These are phyloP conservation scores for Entomyzon cyanotis DNA, from an alignment of 2,113 vertebrate species.

Conservation along the genomic window DNA sequence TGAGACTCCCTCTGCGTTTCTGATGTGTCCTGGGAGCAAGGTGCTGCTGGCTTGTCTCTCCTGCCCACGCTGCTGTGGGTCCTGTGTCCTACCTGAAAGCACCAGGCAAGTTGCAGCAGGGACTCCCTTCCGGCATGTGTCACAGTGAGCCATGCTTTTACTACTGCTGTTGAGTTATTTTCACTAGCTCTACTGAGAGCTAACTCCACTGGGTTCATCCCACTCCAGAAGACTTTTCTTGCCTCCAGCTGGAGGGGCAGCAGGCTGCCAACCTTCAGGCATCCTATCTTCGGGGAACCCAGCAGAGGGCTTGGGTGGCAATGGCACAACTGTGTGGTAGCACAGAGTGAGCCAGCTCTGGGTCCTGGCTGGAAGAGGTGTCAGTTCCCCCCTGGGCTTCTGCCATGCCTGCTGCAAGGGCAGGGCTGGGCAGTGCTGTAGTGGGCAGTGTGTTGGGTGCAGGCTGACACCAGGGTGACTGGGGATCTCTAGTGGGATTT, in stretches of 20 bases:
- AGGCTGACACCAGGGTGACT: neutral
- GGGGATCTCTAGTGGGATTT: neutral
- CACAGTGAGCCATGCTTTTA: neutral
- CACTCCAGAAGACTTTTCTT: accelerated
- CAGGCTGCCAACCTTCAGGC: neutral
- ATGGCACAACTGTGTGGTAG: accelerated
- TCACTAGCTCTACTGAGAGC: neutral
- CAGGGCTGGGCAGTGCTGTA: neutral
- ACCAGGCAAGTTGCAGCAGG: neutral
- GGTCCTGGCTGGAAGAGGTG: neutral
- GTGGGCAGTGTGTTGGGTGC: neutral
- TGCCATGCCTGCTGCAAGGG: neutral
- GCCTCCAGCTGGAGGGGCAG: neutral
- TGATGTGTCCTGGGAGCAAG: accelerated
- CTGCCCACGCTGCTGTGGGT: neutral
- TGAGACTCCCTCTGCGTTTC: accelerated
- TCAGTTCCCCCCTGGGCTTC: neutral
- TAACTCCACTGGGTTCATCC: neutral
- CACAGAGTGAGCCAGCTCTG: accelerated
- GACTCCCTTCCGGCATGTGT: neutral
- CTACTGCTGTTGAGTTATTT: neutral
- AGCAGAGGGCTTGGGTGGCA: neutral
- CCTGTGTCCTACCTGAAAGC: neutral
- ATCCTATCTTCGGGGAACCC: neutral
- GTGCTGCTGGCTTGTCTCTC: accelerated